Base-by-base conservation (phyloP, 2,113 vertebrate species). In the Nibea coibor region DNA sequence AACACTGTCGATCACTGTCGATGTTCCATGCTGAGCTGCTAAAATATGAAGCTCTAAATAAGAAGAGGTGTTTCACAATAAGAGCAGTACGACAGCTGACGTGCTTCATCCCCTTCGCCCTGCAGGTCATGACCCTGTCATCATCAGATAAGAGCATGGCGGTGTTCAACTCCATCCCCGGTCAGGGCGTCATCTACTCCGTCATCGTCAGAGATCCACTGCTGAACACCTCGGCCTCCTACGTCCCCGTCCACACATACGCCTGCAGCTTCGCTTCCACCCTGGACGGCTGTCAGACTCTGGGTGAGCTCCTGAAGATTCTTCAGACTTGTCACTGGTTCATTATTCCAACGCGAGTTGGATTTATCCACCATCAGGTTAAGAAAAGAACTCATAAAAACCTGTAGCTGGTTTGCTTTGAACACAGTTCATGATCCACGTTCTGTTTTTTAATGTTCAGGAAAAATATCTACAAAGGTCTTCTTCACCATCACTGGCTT, bases 181-280 rank as follows among this genome's bases (percentile, higher is more conserved):
- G 97, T 0, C 98, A 98, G 93, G 98, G 97, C 2, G 95, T 98
- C 17, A 95, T 99, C 88, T 99, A 97, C 90, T 97, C 96, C 0
- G 93, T 99, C n/a, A 84, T 99, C 0, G 98, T 99, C 59, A 88
- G 96, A 90, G 98, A 99, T 87, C 96, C 97, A 0, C 4, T 93
- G 43, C 84, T 94, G 54, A 98, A 99, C 85, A 96, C 94, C 0
- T 97, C 96, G 0, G 95, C 98, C 50, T 95, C 97, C 0, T 99
- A 99, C 12, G 50, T 97, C 10, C 97, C 98, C 0, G 96, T 86
- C 51, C 98, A 99, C 85, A 98, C 97, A 0, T 99, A 99, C 0
- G 96, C 96, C 87, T 99, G 98, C 92, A 97, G 93, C 92, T 96
- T 98, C 69, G 61, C 87, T 7, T 93, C 95, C 26, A 54, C 71